Evolutionary conservation across 2,888 invertebrate genomes (phyloP).

Genomic region (Campaea margaritaria): DNA sequence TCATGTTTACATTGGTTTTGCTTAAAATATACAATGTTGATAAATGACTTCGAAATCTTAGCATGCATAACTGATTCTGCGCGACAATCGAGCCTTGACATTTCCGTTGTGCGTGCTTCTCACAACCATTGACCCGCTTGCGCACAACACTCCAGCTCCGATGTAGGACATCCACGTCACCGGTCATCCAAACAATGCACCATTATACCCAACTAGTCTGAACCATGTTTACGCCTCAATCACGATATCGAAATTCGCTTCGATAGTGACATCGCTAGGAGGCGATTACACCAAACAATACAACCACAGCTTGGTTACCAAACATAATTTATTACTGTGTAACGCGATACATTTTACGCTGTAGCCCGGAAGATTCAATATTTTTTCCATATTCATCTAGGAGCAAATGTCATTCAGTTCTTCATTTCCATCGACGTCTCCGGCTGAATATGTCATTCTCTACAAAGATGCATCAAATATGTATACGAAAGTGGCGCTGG

Average conservation of each 20-base stretch:
- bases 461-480: slow-evolving; percentile 37
- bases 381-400: not conserved
- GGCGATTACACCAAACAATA: slow-evolving; percentile 60
- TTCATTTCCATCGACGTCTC: slow-evolving; percentile 24
- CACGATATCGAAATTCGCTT: slow-evolving; percentile 71
- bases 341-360: slow-evolving; percentile 23
- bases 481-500: slow-evolving; percentile 60
- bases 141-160: slow-evolving; percentile 57
- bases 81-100: slow-evolving; percentile 68
- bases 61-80: slow-evolving; percentile 46
- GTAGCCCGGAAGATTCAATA: slow-evolving; percentile 26
- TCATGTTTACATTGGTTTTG: too few relatives aligned
- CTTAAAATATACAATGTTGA: not conserved
- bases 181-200: slow-evolving; percentile 72
- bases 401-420: slow-evolving; percentile 4
- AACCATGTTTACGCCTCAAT: slow-evolving; percentile 62
- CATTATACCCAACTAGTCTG: slow-evolving; percentile 58
- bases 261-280: slow-evolving; percentile 68
- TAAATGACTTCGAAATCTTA: not conserved
- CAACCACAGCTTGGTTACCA: slow-evolving; percentile 54
- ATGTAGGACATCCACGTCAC: slow-evolving; percentile 56
- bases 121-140: slow-evolving; percentile 67
- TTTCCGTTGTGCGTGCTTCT: slow-evolving; percentile 64
- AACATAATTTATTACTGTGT: slow-evolving; percentile 47
- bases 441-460: slow-evolving; percentile 11